phyloP scores from a whole-genome alignment of 1,140 invertebrate species.

The Nymphalis io region DNA sequence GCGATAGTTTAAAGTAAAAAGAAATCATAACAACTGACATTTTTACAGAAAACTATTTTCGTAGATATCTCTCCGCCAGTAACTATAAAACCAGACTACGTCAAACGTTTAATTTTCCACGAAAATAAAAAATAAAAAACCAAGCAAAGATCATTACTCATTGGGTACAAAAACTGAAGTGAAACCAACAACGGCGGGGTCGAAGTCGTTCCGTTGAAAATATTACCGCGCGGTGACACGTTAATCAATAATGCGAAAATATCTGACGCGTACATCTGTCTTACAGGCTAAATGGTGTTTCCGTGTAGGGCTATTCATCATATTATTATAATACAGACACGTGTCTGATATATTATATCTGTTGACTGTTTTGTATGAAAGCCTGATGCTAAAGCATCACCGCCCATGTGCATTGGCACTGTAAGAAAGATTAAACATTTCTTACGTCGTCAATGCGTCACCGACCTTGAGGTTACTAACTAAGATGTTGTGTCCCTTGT shows the following conservation, averaged over 20 bases:
- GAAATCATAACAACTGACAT: not conserved
- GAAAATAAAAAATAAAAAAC: not conserved
- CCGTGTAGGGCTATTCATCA: not conserved
- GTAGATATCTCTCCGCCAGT: not conserved
- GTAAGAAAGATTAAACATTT: too few species aligned
- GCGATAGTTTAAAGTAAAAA: too few species aligned
- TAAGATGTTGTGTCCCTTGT: too few species aligned
- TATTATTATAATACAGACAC: not conserved
- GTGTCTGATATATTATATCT: not conserved
- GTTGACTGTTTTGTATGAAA: too few species aligned
- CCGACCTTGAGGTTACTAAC: too few species aligned
- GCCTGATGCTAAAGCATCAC: too few species aligned
- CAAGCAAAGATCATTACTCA: slow-evolving; percentile 8
- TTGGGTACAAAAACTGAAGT: not conserved
- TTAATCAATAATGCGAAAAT: slow-evolving; percentile 14
- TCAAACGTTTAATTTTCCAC: slow-evolving; percentile 1
- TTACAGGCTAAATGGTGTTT: not conserved
- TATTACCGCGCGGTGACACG: slow-evolving; percentile 3
- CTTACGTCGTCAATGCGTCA: too few species aligned
- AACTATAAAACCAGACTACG: slow-evolving; percentile 3
- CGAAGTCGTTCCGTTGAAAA: not conserved
- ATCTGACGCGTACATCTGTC: slow-evolving; percentile 8
- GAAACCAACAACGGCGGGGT: slow-evolving; percentile 2
- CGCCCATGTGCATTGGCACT: too few species aligned
- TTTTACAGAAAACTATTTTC: not conserved